A percentile compares a stretch with the other conserved stretches of the same genome.
Conservation (phyloP, 2,888 invertebrate genomes). For the Calliphora vomitoria region DNA sequence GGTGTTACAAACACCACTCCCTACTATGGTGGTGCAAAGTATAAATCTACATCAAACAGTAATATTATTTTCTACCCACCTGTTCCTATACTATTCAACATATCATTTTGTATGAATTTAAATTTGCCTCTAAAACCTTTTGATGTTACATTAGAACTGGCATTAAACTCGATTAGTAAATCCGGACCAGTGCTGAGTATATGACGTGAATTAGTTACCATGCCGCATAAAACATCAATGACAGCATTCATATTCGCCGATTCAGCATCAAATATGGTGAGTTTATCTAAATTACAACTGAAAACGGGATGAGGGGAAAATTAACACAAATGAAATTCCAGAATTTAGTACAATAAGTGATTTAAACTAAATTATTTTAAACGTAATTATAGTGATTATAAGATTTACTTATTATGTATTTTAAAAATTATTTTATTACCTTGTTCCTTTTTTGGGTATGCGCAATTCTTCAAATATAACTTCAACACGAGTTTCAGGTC, state of each 20-base stretch:
- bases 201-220: slow-evolving; percentile 88
- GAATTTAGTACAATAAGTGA: too few relatives aligned
- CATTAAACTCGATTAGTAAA: slow-evolving; percentile 93
- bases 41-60: background rate
- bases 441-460: slow-evolving; percentile 83
- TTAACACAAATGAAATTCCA: background rate
- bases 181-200: slow-evolving; percentile 93
- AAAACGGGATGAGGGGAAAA: background rate
- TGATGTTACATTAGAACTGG: slow-evolving; percentile 87
- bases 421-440: slow-evolving; percentile 63
- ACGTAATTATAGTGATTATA: too few relatives aligned
- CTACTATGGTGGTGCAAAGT: too few relatives aligned
- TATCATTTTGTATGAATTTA: slow-evolving; percentile 80
- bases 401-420: too few relatives aligned
- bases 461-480: slow-evolving; percentile 90
- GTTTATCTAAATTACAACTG: slow-evolving; percentile 87
- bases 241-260: slow-evolving; percentile 89
- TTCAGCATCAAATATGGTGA: slow-evolving; percentile 93
- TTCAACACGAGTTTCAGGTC: slow-evolving; percentile 86
- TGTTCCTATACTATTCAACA: slow-evolving; percentile 60
- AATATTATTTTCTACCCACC: slow-evolving; percentile 56
- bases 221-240: slow-evolving; percentile 92
- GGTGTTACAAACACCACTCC: too few relatives aligned
- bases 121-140: slow-evolving; percentile 84
- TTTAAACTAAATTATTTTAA: too few relatives aligned